phyloP scores from a whole-genome alignment of 2,888 invertebrate species.

The Bedellia somnulentella region DNA sequence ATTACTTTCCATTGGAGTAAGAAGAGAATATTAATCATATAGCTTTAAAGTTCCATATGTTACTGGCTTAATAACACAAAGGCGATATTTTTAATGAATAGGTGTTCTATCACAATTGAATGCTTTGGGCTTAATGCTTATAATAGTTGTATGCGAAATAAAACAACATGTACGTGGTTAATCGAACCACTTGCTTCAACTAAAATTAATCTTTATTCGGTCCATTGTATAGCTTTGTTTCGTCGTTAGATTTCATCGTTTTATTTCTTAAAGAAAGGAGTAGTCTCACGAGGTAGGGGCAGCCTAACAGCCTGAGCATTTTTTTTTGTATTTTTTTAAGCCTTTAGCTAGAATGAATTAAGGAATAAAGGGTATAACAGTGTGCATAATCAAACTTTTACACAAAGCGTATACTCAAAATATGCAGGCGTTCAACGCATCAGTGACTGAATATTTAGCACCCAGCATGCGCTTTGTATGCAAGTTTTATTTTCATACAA shows the following conservation, averaged over 20 bases:
- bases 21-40: no score
- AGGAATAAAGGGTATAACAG: slow-evolving; percentile 37
- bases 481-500: slow-evolving; percentile 50
- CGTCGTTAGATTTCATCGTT: slow-evolving; percentile 28
- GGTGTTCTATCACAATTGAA: no score
- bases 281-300: slow-evolving; percentile 38
- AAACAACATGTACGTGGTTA: slow-evolving; percentile 25
- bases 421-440: slow-evolving; percentile 24
- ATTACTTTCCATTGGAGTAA: no score
- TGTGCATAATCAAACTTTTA: slow-evolving; percentile 51
- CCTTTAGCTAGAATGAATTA: slow-evolving; percentile 29
- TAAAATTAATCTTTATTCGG: slow-evolving; percentile 36
- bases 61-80: no score
- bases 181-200: slow-evolving; percentile 39
- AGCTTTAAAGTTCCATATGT: no score
- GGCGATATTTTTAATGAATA: no score
- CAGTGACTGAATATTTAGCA: slow-evolving; percentile 33
- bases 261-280: slow-evolving; percentile 44
- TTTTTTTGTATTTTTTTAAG: slow-evolving; percentile 35
- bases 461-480: slow-evolving; percentile 41
- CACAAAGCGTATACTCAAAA: slow-evolving; percentile 53
- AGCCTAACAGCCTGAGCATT: slow-evolving; percentile 29
- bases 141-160: slow-evolving; percentile 11
- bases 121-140: no score
- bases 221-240: slow-evolving; percentile 37